Conservation (phyloP, 1,140 invertebrate genomes). For the Zelostemma sp. region DNA sequence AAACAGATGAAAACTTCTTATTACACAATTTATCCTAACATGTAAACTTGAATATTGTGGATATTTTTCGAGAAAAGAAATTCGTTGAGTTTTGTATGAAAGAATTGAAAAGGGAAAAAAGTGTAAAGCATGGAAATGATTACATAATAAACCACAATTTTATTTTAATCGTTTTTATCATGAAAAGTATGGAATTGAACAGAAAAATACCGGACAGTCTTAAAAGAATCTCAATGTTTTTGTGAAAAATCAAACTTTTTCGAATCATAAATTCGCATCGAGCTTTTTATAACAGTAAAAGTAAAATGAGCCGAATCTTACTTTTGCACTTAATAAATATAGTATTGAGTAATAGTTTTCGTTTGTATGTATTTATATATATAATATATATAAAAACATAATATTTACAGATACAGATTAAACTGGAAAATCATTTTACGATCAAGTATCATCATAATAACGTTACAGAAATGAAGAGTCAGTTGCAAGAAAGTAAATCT, state of each 20-base stretch:
- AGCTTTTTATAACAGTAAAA: slow-evolving; percentile 64
- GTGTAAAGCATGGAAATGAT: too few relatives aligned
- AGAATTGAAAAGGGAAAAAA: too few relatives aligned
- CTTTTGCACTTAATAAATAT: slow-evolving; percentile 65
- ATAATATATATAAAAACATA: slow-evolving; percentile 68
- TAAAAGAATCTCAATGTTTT: background rate
- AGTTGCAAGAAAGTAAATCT: slow-evolving; percentile 51
- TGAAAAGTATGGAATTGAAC: too few relatives aligned
- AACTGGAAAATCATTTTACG: slow-evolving; percentile 60
- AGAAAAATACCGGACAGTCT: background rate
- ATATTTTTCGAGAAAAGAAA: too few relatives aligned
- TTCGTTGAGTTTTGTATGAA: too few relatives aligned
- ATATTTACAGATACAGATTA: slow-evolving; percentile 68
- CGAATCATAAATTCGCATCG: slow-evolving; percentile 56
- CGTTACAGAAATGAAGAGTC: slow-evolving; percentile 37
- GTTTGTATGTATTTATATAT: slow-evolving; percentile 50
- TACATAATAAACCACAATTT: too few relatives aligned
- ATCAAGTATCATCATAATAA: slow-evolving; percentile 45
- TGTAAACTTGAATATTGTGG: too few relatives aligned
- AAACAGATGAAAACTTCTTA: slow-evolving; percentile 58
- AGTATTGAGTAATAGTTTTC: slow-evolving; percentile 58
- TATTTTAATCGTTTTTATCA: too few relatives aligned
- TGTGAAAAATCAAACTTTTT: background rate
- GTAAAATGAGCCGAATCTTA: slow-evolving; percentile 65
- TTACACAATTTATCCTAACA: slow-evolving; percentile 58